Percentiles rank a stretch among this genome's conserved stretches.
These are phyloP conservation scores for Thunnus maccoyii DNA, from an alignment of 2,113 vertebrate species.

Conservation along the genomic window DNA sequence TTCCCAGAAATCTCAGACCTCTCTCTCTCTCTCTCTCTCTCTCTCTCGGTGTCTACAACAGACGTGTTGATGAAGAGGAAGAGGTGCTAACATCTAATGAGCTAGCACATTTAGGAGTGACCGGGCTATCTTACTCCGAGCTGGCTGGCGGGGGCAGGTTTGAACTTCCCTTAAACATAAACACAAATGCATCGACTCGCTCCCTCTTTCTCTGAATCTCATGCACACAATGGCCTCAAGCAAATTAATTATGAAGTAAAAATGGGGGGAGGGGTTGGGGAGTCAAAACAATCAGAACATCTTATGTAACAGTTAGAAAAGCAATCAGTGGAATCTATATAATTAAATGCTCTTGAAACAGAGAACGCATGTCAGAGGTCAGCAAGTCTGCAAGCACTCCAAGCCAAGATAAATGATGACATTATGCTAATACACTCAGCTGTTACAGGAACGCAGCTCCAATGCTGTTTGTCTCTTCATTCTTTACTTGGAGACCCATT, in stretches of 20 bases:
- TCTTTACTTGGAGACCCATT: too few species aligned
- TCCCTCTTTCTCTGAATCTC: neutral
- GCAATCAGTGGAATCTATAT: constrained; percentile 60
- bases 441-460: neutral
- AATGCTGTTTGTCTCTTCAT: too few species aligned
- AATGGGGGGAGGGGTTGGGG: neutral
- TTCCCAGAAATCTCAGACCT: constrained; percentile 36
- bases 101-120: constrained; percentile 50
- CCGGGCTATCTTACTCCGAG: too few species aligned
- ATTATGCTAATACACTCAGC: neutral
- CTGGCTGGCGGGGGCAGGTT: neutral
- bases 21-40: constrained; percentile 4
- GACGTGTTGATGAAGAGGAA: constrained; percentile 63
- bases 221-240: too few species aligned
- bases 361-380: constrained; percentile 32
- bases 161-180: neutral
- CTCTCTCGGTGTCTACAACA: constrained; percentile 1
- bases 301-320: constrained; percentile 59
- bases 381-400: neutral
- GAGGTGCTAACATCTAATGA: constrained; percentile 66
- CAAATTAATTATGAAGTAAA: constrained; percentile 6
- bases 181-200: too few species aligned
- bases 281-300: constrained; percentile 10
- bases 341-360: constrained; percentile 32
- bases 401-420: neutral